phyloP scores from a whole-genome alignment of 2,797 vertebrate species.

The Micromesistius poutassou region DNA sequence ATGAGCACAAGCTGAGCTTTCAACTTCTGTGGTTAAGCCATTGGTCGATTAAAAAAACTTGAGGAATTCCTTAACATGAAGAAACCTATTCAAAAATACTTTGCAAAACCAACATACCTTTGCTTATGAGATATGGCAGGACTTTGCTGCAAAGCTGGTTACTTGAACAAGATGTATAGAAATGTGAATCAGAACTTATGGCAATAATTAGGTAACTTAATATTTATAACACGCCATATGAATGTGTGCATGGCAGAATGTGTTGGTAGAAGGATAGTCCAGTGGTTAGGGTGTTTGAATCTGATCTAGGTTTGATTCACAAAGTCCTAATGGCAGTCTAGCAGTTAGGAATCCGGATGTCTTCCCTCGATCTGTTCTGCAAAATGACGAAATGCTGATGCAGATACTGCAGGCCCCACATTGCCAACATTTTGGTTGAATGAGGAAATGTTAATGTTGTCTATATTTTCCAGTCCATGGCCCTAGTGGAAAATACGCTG shows the following conservation, averaged over 20 bases:
- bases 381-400: not conserved
- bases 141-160: not conserved
- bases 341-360: not conserved
- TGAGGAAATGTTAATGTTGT: not conserved
- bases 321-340: not conserved
- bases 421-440: not conserved
- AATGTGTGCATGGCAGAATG: not conserved
- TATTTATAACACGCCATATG: not conserved
- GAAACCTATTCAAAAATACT: too few relatives aligned
- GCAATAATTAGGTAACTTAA: not conserved
- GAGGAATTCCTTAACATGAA: too few relatives aligned
- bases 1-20: not conserved
- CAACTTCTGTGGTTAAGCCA: not conserved
- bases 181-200: not conserved
- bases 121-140: too few relatives aligned
- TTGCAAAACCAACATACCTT: too few relatives aligned
- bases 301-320: too few relatives aligned
- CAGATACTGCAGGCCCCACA: not conserved
- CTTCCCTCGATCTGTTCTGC: not conserved
- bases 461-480: not conserved
- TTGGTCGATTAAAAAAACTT: too few relatives aligned
- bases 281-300: not conserved
- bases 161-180: not conserved
- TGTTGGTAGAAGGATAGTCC: not conserved
- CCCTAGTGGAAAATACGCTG: not conserved